Conservation (phyloP, 1,140 invertebrate genomes). For the Bombyx mandarina region DNA sequence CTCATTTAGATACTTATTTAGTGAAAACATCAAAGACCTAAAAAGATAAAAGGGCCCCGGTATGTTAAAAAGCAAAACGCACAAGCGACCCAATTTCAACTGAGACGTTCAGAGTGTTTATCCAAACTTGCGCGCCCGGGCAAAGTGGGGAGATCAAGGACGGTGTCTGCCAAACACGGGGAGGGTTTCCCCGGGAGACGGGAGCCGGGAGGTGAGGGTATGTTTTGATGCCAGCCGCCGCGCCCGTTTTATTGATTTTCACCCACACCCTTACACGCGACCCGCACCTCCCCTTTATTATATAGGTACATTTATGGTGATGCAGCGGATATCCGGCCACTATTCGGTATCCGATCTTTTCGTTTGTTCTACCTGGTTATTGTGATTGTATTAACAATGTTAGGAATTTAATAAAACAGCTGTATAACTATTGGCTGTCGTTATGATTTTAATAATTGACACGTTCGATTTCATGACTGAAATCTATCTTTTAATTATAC, state of each 20-base stretch:
- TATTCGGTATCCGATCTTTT: conserved; percentile 5
- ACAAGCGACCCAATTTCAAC: conserved; percentile 61
- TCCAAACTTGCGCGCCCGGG: conserved; percentile 55
- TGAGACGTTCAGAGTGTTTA: conserved; percentile 61
- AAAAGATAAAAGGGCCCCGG: conserved; percentile 14
- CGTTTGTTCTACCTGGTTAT: background rate
- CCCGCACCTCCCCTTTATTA: conserved; percentile 48
- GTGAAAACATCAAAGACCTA: conserved; percentile 7
- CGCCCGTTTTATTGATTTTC: conserved; percentile 66
- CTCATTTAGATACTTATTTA: background rate
- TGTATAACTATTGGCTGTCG: no score
- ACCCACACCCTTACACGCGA: conserved; percentile 29
- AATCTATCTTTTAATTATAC: no score
- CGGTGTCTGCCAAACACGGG: conserved; percentile 67
- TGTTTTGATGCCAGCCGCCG: conserved; percentile 60
- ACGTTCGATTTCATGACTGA: no score
- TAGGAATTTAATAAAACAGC: no score
- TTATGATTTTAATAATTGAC: no score
- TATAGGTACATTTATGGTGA: conserved; percentile 32
- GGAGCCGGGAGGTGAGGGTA: conserved; percentile 32
- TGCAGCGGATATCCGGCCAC: conserved; percentile 7
- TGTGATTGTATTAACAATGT: no score
- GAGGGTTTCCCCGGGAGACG: conserved; percentile 64
- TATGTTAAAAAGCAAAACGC: conserved; percentile 34
- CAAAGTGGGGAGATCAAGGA: conserved; percentile 64